Percentiles rank a stretch among this genome's conserved stretches.
These are phyloP conservation scores for Oppia nitens DNA, from an alignment of 1,140 invertebrate species.

Conservation along the genomic window DNA sequence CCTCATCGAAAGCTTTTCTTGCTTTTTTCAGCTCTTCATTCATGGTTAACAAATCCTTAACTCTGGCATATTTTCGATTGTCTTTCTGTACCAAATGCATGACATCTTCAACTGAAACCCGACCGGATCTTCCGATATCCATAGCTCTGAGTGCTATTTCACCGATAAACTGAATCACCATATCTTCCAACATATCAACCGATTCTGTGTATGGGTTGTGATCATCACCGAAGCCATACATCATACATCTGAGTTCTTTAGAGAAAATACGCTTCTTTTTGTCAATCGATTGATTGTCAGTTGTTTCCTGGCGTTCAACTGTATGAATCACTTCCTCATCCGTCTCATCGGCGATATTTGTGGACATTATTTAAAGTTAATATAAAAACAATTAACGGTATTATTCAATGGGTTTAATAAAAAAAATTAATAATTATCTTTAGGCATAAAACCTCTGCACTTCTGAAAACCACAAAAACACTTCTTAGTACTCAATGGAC, in stretches of 20 bases:
- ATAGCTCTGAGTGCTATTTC: constrained; percentile 83
- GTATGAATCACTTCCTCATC: background rate
- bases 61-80: constrained; percentile 86
- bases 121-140: constrained; percentile 87
- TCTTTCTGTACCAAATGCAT: constrained; percentile 97
- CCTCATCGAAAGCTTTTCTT: constrained; percentile 97
- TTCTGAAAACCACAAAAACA: background rate
- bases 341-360: background rate
- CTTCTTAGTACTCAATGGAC: background rate
- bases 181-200: constrained; percentile 89
- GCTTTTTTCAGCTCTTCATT: constrained; percentile 98
- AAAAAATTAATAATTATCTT: background rate
- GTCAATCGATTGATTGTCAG: constrained; percentile 21
- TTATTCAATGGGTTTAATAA: background rate
- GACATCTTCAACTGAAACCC: constrained; percentile 94
- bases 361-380: background rate
- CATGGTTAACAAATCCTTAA: constrained; percentile 93
- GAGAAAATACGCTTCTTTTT: constrained; percentile 33
- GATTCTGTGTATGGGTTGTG: constrained; percentile 97
- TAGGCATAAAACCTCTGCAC: background rate
- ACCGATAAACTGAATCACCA: constrained; percentile 94
- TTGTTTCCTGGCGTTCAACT: background rate
- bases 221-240: constrained; percentile 99
- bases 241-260: constrained; percentile 67
- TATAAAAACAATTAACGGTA: background rate